Evolutionary conservation across 2,888 invertebrate genomes (phyloP).

Genomic region (Empis stercorea): DNA sequence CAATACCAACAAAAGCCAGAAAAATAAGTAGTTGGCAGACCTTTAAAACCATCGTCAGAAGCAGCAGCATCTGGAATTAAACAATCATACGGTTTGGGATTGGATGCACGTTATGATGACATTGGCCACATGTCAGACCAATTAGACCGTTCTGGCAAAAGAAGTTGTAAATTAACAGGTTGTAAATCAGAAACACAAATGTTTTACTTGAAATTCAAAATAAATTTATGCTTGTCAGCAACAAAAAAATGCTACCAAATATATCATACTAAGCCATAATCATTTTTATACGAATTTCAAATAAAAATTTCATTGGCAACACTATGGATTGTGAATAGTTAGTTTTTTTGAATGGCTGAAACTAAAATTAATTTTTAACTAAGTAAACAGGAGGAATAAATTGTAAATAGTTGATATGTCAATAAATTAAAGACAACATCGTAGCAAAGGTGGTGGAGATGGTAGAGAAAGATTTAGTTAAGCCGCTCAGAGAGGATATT

Average conservation of each 20-base stretch:
- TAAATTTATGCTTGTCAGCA: slow-evolving; percentile 7
- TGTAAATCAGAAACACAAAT: slow-evolving; percentile 7
- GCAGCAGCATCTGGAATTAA: slow-evolving; percentile 2
- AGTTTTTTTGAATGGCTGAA: no score
- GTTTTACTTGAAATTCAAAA: slow-evolving; percentile 3
- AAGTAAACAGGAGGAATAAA: no score
- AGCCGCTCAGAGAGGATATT: no score
- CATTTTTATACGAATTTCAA: background rate
- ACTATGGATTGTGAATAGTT: no score
- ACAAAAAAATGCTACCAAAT: slow-evolving; percentile 8
- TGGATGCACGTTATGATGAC: slow-evolving; percentile 2
- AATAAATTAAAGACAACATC: no score
- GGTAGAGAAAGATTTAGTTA: no score
- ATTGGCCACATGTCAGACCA: slow-evolving; percentile 5
- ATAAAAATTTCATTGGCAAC: no score
- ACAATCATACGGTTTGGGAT: slow-evolving; percentile 1
- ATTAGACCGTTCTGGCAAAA: slow-evolving; percentile 3
- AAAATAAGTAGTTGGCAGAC: background rate
- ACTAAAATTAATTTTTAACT: no score
- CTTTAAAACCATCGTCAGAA: slow-evolving; percentile 1
- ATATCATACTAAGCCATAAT: background rate
- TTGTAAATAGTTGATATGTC: no score
- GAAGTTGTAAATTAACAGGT: slow-evolving; percentile 4
- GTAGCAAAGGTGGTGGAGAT: no score
- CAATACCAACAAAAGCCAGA: slow-evolving; percentile 1